Percentiles rank a stretch among this genome's conserved stretches.
Evolutionary conservation across 2,113 vertebrate genomes (phyloP).

Genomic region (Sardina pilchardus): DNA sequence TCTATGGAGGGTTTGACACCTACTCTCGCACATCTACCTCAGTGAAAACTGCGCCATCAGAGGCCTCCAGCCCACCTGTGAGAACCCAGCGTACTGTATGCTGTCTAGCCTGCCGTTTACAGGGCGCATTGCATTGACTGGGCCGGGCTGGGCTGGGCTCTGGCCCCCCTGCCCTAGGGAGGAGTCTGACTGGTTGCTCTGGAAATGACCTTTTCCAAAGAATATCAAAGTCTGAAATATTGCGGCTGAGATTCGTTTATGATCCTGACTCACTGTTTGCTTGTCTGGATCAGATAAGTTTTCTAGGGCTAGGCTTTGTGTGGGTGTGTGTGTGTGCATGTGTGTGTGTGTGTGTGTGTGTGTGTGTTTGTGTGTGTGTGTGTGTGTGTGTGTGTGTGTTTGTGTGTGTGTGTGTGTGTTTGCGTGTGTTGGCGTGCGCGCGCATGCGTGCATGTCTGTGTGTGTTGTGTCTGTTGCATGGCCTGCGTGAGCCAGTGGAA

Average conservation of each 20-base stretch:
- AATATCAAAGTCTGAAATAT: background rate
- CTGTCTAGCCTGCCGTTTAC: too few species aligned
- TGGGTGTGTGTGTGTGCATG: background rate
- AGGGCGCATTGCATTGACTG: background rate
- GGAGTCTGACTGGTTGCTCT: background rate
- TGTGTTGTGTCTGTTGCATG: background rate
- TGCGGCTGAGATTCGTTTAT: background rate
- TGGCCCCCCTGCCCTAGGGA: background rate
- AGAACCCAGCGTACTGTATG: background rate
- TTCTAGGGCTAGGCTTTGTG: background rate
- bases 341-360: background rate
- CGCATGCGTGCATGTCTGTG: too few species aligned
- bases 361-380: background rate
- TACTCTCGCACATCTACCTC: background rate
- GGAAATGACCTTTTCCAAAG: background rate
- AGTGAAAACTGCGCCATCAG: background rate
- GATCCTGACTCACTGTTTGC: background rate
- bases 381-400: background rate
- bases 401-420: background rate
- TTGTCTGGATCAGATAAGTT: background rate
- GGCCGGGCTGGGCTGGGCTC: background rate
- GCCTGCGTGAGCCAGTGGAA: background rate
- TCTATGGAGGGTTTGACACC: background rate
- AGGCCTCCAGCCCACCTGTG: background rate
- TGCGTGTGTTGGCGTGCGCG: background rate